phyloP scores from a whole-genome alignment of 2,888 invertebrate genomes.

The Odontocerum albicorne region DNA sequence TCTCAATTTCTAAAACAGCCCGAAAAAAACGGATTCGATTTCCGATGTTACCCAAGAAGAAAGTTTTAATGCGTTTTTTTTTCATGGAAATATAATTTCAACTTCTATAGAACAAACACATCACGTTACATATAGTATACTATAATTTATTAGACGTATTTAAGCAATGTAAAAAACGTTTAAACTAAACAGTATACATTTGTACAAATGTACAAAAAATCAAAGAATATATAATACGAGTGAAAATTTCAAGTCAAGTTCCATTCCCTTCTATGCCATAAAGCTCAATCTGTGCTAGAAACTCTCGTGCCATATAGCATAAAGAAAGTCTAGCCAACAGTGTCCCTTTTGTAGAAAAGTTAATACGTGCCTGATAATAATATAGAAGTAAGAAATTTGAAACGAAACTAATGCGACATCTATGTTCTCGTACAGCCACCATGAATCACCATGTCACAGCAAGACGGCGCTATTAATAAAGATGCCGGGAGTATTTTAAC shows the following conservation, averaged over 20 bases:
- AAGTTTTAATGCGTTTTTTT: not conserved
- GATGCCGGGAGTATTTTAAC: conserved; percentile 8
- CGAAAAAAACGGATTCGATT: too few species aligned
- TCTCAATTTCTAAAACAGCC: too few species aligned
- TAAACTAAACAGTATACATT: not conserved
- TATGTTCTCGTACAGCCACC: conserved; percentile 4
- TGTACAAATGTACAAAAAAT: too few species aligned
- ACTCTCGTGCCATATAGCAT: too few species aligned
- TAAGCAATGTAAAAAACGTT: not conserved
- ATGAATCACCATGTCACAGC: conserved; percentile 19
- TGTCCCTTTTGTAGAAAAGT: too few species aligned
- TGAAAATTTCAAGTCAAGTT: too few species aligned
- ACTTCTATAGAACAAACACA: not conserved
- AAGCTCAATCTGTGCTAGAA: too few species aligned
- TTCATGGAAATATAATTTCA: not conserved
- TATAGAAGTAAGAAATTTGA: not conserved
- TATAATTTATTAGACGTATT: not conserved
- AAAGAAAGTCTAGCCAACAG: too few species aligned
- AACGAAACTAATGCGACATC: conserved; percentile 15
- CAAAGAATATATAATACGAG: too few species aligned
- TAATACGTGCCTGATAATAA: too few species aligned
- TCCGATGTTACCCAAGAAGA: too few species aligned
- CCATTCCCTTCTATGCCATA: too few species aligned
- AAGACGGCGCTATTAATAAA: conserved; percentile 8
- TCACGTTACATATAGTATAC: not conserved